Percentiles rank a stretch among this genome's conserved stretches.
These are phyloP conservation scores for Fringilla coelebs DNA, from an alignment of 2,797 vertebrate species.

Conservation along the genomic window DNA sequence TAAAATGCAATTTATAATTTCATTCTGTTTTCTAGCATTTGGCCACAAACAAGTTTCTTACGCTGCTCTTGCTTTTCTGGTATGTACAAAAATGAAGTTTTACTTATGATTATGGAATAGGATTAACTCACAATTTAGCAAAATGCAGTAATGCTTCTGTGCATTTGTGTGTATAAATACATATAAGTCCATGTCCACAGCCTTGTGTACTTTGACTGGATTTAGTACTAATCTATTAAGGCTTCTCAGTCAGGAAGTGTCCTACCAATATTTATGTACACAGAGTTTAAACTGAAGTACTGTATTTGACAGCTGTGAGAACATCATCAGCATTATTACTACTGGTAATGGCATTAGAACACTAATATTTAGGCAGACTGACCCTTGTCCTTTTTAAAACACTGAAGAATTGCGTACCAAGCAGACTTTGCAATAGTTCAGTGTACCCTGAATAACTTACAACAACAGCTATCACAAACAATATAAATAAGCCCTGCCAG, in stretches of 20 bases:
- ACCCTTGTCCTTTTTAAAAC: background rate
- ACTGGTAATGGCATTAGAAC: background rate
- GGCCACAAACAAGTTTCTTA: slow-evolving; percentile 75
- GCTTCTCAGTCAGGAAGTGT: background rate
- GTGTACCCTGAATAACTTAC: background rate
- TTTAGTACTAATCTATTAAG: background rate
- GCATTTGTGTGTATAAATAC: background rate
- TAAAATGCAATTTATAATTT: slow-evolving; percentile 39
- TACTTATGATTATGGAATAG: background rate
- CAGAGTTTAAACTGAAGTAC: background rate
- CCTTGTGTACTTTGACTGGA: background rate
- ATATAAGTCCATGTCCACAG: background rate
- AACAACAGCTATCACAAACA: background rate
- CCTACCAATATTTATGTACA: background rate
- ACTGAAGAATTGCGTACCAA: background rate
- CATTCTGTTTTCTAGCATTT: slow-evolving; percentile 71
- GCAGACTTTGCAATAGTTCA: background rate
- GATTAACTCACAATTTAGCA: background rate
- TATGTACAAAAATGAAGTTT: slow-evolving; percentile 58
- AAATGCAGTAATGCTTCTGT: background rate
- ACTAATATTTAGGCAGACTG: background rate
- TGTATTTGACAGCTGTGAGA: background rate
- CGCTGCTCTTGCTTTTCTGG: slow-evolving; percentile 77
- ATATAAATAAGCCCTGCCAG: background rate
- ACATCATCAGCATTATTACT: background rate